These are phyloP conservation scores for Catajapyx aquilonaris DNA, from an alignment of 1,140 invertebrate species.

Conservation along the genomic window DNA sequence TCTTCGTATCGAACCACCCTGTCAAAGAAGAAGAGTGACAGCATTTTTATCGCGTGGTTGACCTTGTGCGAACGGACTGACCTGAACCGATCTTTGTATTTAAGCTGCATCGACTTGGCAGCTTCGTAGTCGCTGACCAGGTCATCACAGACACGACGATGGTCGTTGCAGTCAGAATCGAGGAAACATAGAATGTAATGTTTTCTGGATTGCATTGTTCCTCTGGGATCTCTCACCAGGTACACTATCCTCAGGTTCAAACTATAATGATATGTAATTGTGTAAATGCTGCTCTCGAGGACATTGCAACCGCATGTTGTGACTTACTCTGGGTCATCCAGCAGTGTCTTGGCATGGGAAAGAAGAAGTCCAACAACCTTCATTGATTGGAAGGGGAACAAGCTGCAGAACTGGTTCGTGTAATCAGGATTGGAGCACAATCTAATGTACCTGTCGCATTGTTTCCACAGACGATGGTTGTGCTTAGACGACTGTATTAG, in stretches of 20 bases:
- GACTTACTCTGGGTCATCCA: conserved; percentile 11
- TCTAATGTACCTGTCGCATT: conserved; percentile 11
- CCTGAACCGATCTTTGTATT: background rate
- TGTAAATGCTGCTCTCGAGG: too few relatives aligned
- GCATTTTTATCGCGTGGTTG: too few relatives aligned
- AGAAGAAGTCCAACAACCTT: conserved; percentile 18
- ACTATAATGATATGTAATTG: too few relatives aligned
- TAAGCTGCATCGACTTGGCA: conserved; percentile 6
- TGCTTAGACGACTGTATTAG: conserved; percentile 14
- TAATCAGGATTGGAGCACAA: conserved; percentile 14
- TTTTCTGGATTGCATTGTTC: conserved; percentile 17
- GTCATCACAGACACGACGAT: conserved; percentile 15
- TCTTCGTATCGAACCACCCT: conserved; percentile 19
- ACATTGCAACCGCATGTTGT: too few relatives aligned
- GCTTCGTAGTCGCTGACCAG: conserved; percentile 15
- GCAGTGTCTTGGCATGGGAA: conserved; percentile 12
- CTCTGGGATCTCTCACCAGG: conserved; percentile 19
- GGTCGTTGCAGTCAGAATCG: conserved; percentile 15
- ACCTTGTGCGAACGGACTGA: too few relatives aligned
- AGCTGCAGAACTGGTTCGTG: conserved; percentile 13
- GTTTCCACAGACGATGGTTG: conserved; percentile 14
- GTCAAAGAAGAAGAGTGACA: conserved; percentile 3
- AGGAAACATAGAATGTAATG: conserved; percentile 16
- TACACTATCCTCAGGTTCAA: conserved; percentile 15
- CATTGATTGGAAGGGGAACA: conserved; percentile 16